Base-by-base conservation (phyloP, 2,888 invertebrate species). In the Drosophila testacea region DNA sequence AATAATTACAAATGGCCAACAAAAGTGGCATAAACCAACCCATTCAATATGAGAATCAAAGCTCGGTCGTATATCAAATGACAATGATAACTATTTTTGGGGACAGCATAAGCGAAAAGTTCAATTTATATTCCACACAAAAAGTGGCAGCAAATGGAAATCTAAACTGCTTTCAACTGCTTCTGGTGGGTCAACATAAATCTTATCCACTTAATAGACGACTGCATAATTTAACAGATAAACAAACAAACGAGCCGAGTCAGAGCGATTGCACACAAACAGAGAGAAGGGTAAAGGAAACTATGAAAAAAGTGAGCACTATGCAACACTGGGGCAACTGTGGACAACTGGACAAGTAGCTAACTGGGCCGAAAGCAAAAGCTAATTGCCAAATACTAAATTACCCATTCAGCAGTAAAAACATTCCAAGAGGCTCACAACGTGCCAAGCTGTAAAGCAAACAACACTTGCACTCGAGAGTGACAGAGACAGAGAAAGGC, bases 361-460 rank as follows among this genome's bases (percentile, higher is more conserved):
- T 68, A 69, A 69, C 54, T 55, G 66, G 60, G 85, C 86, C 73
- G 71, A 84, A 89, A 89, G 88, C 88, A 85, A 89, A 88, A 89
- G 88, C 84, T 89, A 89, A 85, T 89, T 85, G 84, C 84, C 84
- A 85, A 89, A 89, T 89, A 85, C 88, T 85, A 85, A 85, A 85
- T 85, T 85, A 89, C 90, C 84, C 90, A 85, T 89, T 85, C 84
- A 89, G 84, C 90, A 89, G 89, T 83, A 83, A 83, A 83, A 83
- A 83, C 83, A 83, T 81, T 84, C 69, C 81, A 60, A 76, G 85
- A 48, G 82, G 69, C 72, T 63, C 63, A 62, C 70, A 70, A 70
- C 68, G 69, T 68, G 81, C 77, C 77, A 78, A 81, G 81, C 78
- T 73, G 63, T 77, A 81, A 81, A 73, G 69, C 66, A 78, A 81